Evolutionary conservation across 2,888 invertebrate genomes (phyloP).

Genomic region (Apotomis turbidana): DNA sequence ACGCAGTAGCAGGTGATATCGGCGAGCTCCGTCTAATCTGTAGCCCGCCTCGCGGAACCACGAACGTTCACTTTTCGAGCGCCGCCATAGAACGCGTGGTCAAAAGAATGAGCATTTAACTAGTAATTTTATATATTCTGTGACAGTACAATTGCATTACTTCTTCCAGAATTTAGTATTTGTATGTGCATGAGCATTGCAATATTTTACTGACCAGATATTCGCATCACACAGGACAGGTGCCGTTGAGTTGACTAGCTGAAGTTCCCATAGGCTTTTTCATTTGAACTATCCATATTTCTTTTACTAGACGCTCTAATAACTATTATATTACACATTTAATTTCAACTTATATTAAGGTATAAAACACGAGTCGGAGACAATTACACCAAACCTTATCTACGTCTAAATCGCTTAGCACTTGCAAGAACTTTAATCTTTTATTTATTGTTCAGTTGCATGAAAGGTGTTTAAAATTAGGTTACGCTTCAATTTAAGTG

Average conservation of each 20-base stretch:
- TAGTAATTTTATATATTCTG: too few relatives aligned
- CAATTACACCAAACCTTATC: constrained; percentile 18
- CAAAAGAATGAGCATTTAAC: too few relatives aligned
- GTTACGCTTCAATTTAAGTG: too few relatives aligned
- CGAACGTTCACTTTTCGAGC: too few relatives aligned
- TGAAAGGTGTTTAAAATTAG: too few relatives aligned
- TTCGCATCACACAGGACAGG: constrained; percentile 37
- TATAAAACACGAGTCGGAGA: not conserved
- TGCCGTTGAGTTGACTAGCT: constrained; percentile 38
- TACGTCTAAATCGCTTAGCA: constrained; percentile 31
- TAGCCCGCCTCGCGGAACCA: too few relatives aligned
- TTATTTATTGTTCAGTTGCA: not conserved
- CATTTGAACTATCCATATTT: constrained; percentile 15
- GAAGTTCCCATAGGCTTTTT: constrained; percentile 32
- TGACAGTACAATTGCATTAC: not conserved
- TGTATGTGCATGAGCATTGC: not conserved
- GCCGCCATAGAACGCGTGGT: too few relatives aligned
- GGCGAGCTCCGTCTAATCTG: too few relatives aligned
- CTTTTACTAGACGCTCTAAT: constrained; percentile 18
- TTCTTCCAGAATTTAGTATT: not conserved
- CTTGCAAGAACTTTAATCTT: constrained; percentile 39
- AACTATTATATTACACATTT: constrained; percentile 10
- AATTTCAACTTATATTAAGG: constrained; percentile 1
- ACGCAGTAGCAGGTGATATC: too few relatives aligned
- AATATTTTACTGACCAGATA: constrained; percentile 31